Evolutionary conservation across 2,797 vertebrate species (phyloP).

Genomic region (Neoniphon sammara): DNA sequence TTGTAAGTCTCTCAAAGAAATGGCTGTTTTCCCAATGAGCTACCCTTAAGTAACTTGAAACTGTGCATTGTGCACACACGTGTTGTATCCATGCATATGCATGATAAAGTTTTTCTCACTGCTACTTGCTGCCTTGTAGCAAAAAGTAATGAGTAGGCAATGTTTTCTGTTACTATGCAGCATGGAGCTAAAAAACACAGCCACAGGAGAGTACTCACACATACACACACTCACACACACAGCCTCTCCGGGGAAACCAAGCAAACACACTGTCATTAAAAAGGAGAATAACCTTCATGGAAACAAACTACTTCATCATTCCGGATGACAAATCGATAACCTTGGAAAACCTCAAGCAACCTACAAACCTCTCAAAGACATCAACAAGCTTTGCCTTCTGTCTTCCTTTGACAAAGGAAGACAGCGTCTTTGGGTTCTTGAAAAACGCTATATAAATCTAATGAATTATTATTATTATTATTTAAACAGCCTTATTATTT

Average conservation of each 20-base stretch:
- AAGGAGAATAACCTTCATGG: conserved; percentile 2
- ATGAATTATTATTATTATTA: too few relatives aligned
- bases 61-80: not conserved
- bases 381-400: not conserved
- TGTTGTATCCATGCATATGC: not conserved
- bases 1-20: conserved; percentile 14
- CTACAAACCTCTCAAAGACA: conserved; percentile 1
- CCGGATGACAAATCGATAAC: not conserved
- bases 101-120: not conserved
- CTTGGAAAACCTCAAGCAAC: not conserved
- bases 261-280: conserved; percentile 13
- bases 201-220: conserved; percentile 10
- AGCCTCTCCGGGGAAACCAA: conserved; percentile 23
- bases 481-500: too few relatives aligned
- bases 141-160: conserved; percentile 12
- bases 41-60: not conserved
- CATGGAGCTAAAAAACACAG: conserved; percentile 22
- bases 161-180: conserved; percentile 36
- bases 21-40: not conserved
- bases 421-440: too few relatives aligned
- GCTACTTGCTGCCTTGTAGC: not conserved
- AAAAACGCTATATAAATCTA: too few relatives aligned
- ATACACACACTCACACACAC: not conserved
- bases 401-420: not conserved
- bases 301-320: not conserved